phyloP scores from a whole-genome alignment of 2,888 invertebrate genomes.

The Bugula neritina region DNA sequence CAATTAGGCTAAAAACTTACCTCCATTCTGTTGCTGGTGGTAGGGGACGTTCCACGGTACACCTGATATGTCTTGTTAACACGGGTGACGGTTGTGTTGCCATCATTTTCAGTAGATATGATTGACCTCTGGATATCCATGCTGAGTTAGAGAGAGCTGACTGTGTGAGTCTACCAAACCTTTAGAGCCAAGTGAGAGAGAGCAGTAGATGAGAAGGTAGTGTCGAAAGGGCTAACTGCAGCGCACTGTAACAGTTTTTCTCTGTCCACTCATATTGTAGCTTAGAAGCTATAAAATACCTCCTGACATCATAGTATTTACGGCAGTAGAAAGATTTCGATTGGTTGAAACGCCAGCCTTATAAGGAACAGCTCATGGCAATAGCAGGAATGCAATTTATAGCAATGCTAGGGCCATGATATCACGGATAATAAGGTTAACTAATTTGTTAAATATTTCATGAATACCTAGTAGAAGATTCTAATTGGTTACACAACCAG shows the following conservation, averaged over 20 bases:
- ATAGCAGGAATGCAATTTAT: not conserved
- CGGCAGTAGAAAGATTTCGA: not conserved
- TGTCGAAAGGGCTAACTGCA: slow-evolving; percentile 17
- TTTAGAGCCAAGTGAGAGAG: not conserved
- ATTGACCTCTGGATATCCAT: slow-evolving; percentile 17
- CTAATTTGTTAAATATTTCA: no score
- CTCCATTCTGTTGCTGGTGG: slow-evolving; percentile 50
- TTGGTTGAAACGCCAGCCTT: not conserved
- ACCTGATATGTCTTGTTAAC: slow-evolving; percentile 46
- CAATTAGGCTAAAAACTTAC: slow-evolving; percentile 42
- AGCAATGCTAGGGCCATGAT: no score
- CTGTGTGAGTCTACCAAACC: not conserved
- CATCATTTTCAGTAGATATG: slow-evolving; percentile 4
- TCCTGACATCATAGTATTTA: not conserved
- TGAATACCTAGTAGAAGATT: no score
- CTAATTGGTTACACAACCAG: no score
- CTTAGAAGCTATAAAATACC: not conserved
- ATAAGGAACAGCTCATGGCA: not conserved
- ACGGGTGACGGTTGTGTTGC: slow-evolving; percentile 26
- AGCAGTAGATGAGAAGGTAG: not conserved
- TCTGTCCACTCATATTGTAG: not conserved
- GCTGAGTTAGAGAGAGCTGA: not conserved
- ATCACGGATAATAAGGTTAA: no score
- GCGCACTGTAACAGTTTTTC: not conserved
- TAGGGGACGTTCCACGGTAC: slow-evolving; percentile 51